A percentile compares a stretch with the other conserved stretches of the same genome.
These are phyloP conservation scores for Homarus gammarus DNA, from an alignment of 2,888 invertebrate genomes.

Conservation along the genomic window DNA sequence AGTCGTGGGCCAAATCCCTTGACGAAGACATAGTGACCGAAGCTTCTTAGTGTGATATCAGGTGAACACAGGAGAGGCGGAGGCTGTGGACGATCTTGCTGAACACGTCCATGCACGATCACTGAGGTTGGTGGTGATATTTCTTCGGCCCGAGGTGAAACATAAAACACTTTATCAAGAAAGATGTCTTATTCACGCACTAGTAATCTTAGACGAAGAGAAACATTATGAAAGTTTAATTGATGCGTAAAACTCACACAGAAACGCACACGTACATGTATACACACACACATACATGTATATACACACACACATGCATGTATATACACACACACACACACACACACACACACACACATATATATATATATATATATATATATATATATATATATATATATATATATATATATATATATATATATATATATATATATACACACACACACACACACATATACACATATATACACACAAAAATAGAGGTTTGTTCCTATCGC, in stretches of 20 bases:
- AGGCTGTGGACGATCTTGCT: not conserved
- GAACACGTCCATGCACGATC: no score
- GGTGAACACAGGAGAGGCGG: constrained; percentile 17
- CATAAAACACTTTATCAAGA: no score
- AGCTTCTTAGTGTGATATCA: constrained; percentile 33
- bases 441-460: no score
- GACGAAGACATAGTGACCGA: constrained; percentile 42
- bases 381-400: not conserved
- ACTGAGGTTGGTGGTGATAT: no score
- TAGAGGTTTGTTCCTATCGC: no score
- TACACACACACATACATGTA: not conserved
- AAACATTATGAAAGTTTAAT: not conserved
- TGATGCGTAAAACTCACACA: not conserved
- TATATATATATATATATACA: no score
- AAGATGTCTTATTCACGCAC: no score
- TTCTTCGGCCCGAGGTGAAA: no score
- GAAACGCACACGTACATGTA: not conserved
- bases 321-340: not conserved
- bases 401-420: not conserved
- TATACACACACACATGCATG: not conserved
- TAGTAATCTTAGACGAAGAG: no score
- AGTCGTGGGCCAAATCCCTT: constrained; percentile 44
- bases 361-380: no score
- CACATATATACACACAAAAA: no score
- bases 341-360: no score